Conservation (phyloP, 1,140 invertebrate genomes). For the Arctopsyche grandis region DNA sequence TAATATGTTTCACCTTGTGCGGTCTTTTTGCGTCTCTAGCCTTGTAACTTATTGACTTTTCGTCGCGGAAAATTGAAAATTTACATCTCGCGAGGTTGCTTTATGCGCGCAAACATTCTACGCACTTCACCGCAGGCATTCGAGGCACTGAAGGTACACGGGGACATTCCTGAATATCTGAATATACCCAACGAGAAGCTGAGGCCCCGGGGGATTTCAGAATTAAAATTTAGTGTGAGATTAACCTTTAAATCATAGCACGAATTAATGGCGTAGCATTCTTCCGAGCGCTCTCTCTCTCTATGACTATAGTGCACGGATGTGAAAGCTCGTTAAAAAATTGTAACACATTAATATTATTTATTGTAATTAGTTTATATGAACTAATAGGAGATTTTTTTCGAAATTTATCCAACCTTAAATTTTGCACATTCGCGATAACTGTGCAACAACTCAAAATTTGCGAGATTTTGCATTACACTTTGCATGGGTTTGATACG, state of each 20-base stretch:
- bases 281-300: too few relatives aligned
- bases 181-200: not conserved
- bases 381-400: too few relatives aligned
- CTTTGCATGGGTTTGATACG: too few relatives aligned
- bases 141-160: not conserved
- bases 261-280: not conserved
- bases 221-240: conserved; percentile 15
- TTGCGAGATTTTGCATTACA: too few relatives aligned
- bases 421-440: too few relatives aligned
- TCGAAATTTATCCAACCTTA: too few relatives aligned
- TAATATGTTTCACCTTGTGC: too few relatives aligned
- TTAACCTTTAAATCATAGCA: conserved; percentile 18
- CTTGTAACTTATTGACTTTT: not conserved
- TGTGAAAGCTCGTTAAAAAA: too few relatives aligned
- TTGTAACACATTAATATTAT: too few relatives aligned
- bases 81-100: not conserved
- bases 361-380: too few relatives aligned
- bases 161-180: conserved; percentile 1
- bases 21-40: not conserved
- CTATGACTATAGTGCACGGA: too few relatives aligned
- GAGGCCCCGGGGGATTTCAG: not conserved
- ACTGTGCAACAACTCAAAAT: too few relatives aligned
- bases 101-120: not conserved
- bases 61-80: not conserved
- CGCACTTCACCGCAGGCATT: conserved; percentile 10